Conservation (phyloP, 2,888 invertebrate genomes). For the Autographa gamma region DNA sequence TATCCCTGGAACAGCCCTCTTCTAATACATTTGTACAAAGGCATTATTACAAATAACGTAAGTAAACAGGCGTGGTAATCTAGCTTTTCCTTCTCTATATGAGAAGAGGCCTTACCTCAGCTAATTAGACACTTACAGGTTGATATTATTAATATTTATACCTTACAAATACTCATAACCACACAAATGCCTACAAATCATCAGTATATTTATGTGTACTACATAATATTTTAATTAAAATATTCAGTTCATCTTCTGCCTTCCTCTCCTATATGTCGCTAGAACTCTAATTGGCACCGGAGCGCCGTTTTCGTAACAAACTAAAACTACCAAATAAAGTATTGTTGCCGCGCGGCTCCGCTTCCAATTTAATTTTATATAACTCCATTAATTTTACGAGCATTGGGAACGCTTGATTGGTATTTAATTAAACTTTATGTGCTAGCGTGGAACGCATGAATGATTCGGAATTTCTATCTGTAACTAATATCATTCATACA, state of each 20-base stretch:
- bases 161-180: too few species aligned
- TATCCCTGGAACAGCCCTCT: too few species aligned
- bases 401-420: slow-evolving; percentile 43
- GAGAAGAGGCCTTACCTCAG: too few species aligned
- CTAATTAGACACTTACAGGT: too few species aligned
- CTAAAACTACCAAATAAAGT: slow-evolving; percentile 41
- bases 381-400: slow-evolving; percentile 49
- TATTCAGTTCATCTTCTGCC: slow-evolving; percentile 6
- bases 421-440: slow-evolving; percentile 45
- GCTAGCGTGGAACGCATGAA: slow-evolving; percentile 10
- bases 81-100: too few species aligned
- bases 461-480: not conserved
- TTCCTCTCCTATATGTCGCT: slow-evolving; percentile 16
- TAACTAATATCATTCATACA: not conserved
- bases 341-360: slow-evolving; percentile 20
- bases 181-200: too few species aligned
- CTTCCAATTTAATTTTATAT: slow-evolving; percentile 32
- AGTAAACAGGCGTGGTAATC: too few species aligned
- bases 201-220: too few species aligned
- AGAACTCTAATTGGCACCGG: slow-evolving; percentile 47
- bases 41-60: too few species aligned
- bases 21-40: too few species aligned
- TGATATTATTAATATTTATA: too few species aligned
- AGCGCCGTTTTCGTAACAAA: slow-evolving; percentile 32
- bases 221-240: not conserved